phyloP scores from a whole-genome alignment of 1,140 invertebrate species.

The Laupala kohalensis region DNA sequence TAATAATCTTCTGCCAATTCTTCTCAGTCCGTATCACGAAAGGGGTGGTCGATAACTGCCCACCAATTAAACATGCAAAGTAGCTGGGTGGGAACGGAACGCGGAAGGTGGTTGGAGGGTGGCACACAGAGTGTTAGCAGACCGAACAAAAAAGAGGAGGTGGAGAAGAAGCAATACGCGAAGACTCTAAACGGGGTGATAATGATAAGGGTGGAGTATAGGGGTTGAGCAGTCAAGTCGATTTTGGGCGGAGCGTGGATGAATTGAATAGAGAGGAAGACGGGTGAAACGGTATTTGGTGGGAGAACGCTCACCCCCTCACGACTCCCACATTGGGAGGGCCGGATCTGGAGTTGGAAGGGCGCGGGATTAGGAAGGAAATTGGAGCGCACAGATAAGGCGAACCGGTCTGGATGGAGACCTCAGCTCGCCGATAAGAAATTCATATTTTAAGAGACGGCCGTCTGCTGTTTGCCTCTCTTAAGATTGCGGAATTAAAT shows the following conservation, averaged over 20 bases:
- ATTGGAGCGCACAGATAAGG: background rate
- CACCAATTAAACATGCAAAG: background rate
- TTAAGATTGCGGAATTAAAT: background rate
- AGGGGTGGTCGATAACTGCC: background rate
- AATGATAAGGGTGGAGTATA: too few relatives aligned
- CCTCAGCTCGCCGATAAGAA: background rate
- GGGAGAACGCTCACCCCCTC: too few relatives aligned
- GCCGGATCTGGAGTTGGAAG: too few relatives aligned
- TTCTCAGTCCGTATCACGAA: background rate
- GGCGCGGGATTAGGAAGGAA: background rate
- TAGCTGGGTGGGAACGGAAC: background rate
- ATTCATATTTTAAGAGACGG: background rate
- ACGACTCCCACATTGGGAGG: too few relatives aligned
- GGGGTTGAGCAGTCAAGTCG: background rate
- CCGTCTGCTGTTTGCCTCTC: background rate
- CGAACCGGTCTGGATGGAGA: background rate
- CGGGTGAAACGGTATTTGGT: too few relatives aligned
- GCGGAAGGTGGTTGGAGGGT: too few relatives aligned
- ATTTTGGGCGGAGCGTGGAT: too few relatives aligned
- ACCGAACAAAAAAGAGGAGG: too few relatives aligned
- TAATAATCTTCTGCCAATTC: background rate
- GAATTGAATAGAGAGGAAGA: too few relatives aligned
- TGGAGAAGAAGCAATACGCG: too few relatives aligned
- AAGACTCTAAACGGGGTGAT: too few relatives aligned
- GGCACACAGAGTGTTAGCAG: too few relatives aligned